These are phyloP conservation scores for Pocillopora verrucosa DNA, from an alignment of 64 coral and sea anemone species.

Conservation along the genomic window DNA sequence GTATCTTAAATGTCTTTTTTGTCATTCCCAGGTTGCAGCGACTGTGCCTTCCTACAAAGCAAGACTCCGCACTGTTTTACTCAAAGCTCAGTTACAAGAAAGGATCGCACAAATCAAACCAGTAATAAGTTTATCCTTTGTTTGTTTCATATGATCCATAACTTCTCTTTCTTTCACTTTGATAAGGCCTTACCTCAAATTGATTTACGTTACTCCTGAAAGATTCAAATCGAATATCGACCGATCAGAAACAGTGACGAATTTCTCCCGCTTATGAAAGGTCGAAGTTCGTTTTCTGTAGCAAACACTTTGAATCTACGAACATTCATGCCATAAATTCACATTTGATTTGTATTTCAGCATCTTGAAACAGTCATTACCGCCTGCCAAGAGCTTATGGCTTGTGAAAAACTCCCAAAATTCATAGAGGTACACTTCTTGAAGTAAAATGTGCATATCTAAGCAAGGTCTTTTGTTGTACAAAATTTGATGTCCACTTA, in stretches of 20 bases:
- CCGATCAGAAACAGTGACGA: too few relatives aligned
- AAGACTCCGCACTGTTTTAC: slow-evolving; percentile 21
- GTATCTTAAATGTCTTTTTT: too few relatives aligned
- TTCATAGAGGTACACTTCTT: slow-evolving; percentile 40
- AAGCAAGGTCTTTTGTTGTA: neutral
- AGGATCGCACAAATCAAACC: slow-evolving; percentile 40
- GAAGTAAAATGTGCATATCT: neutral
- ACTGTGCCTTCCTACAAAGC: slow-evolving; percentile 24
- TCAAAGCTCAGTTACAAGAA: slow-evolving; percentile 30
- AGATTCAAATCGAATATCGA: too few relatives aligned
- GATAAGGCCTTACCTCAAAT: too few relatives aligned
- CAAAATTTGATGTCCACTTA: neutral
- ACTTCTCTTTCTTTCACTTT: too few relatives aligned
- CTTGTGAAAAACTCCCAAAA: slow-evolving; percentile 27
- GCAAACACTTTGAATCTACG: too few relatives aligned
- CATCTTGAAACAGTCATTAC: slow-evolving; percentile 31
- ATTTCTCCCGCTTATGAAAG: too few relatives aligned
- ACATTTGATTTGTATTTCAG: slow-evolving; percentile 3
- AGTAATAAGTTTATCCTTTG: neutral
- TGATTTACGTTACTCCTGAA: too few relatives aligned
- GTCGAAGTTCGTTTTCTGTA: too few relatives aligned
- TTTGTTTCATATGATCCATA: neutral
- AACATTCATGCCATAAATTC: neutral
- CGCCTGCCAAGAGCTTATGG: slow-evolving; percentile 19
- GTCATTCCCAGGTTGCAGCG: neutral